Base-by-base conservation (phyloP, 2,113 vertebrate genomes). In the Xerus inauris region DNA sequence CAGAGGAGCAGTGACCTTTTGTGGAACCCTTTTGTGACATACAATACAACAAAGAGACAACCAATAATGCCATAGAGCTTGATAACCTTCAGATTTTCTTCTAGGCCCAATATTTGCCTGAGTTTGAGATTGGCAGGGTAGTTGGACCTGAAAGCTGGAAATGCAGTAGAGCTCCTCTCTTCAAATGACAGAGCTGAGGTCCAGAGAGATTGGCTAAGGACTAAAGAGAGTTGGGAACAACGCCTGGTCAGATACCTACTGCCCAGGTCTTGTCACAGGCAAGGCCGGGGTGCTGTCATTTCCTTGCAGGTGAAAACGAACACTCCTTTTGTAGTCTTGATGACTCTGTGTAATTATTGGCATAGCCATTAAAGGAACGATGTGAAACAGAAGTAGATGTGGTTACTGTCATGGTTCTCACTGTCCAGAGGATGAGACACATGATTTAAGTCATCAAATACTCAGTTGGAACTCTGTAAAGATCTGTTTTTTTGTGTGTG, bases 121-220 rank as follows among this genome's bases (percentile, higher is more conserved):
- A 28, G 42, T 9, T 62, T 79, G 62, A 73, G n/a, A 75, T 67
- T 83, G 76, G 26, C 49, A 79, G 30, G 19, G 6, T 24, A 40
- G 32, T 89, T 22, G 65, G 42, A 94, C 73, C 65, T 79, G 76
- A 96, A 73, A 90, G 80, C 42, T 89, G 11, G 49, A 84, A 76
- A 64, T 77, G 19, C 40, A 11, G 22, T 81, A 8, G 38, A 45
- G 79, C 16, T 86, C 28, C 9, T 72, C 38, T 82, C 47, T 72
- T 87, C 28, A 28, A 35, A 14, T 75, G 38, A 45, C 17, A 38
- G 32, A 87, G 72, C n/a, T 47, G 45, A 81, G 59, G 57, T 73
- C 40, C 69, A 77, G 38, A 67, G 69, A 54, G 62, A 59, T 17
- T 38, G n/a, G 2, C 62, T 73, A 67, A 76, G 64, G 51, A 51